phyloP scores from a whole-genome alignment of 2,797 vertebrate genomes.

The Xyrichtys novacula region DNA sequence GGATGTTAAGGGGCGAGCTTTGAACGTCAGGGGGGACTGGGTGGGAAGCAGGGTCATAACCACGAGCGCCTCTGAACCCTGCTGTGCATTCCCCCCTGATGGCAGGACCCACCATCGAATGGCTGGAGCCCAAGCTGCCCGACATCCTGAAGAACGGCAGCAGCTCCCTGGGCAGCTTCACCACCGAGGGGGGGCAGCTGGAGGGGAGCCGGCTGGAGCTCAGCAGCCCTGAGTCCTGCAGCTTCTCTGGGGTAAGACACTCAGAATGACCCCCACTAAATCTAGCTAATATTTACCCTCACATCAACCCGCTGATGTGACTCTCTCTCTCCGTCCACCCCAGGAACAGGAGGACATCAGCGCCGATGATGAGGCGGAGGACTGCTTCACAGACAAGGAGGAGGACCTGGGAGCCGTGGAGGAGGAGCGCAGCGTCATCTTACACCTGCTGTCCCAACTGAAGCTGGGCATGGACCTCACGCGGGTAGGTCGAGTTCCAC shows the following conservation, averaged over 20 bases:
- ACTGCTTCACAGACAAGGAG: conserved; percentile 89
- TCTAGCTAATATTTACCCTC: too few relatives aligned
- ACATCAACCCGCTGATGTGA: too few relatives aligned
- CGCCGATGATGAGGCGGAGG: conserved; percentile 92
- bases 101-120: conserved; percentile 94
- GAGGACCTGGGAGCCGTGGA: conserved; percentile 95
- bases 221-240: conserved; percentile 85
- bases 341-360: conserved; percentile 94
- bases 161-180: conserved; percentile 85
- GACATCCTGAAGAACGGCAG: conserved; percentile 95
- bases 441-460: conserved; percentile 98
- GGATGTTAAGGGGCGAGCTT: conserved; percentile 5
- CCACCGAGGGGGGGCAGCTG: conserved; percentile 83
- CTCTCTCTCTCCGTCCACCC: background rate
- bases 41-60: conserved; percentile 41
- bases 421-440: conserved; percentile 97
- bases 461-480: conserved; percentile 99
- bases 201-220: conserved; percentile 85
- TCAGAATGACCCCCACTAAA: background rate
- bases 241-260: conserved; percentile 89
- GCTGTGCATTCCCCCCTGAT: conserved; percentile 75
- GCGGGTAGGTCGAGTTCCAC: conserved; percentile 85
- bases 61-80: conserved; percentile 83
- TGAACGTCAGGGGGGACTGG: conserved; percentile 29
- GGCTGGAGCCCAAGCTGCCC: conserved; percentile 95